Evolutionary conservation across 2,113 vertebrate genomes (phyloP).

Genomic region (Falcunculus frontatus): DNA sequence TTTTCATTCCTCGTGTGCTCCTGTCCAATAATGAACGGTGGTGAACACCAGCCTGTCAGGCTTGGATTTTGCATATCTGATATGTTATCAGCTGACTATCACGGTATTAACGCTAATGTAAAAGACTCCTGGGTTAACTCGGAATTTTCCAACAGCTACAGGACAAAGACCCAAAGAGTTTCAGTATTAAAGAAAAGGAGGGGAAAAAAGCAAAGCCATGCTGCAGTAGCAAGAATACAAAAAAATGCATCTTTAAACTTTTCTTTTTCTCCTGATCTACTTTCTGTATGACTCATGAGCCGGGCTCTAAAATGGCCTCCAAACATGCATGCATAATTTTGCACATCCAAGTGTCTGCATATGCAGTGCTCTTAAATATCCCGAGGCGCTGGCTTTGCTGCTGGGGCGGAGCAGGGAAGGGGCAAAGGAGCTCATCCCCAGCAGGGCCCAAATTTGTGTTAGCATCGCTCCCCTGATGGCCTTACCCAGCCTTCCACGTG

Average conservation of each 20-base stretch:
- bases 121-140: background rate
- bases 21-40: background rate
- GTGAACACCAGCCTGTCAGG: background rate
- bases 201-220: background rate
- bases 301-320: slow-evolving; percentile 51
- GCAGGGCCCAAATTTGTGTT: background rate
- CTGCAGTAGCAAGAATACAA: background rate
- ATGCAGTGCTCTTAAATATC: slow-evolving; percentile 23
- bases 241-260: slow-evolving; percentile 13
- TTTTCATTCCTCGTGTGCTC: background rate
- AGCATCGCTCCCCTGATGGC: background rate
- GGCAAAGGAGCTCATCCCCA: background rate
- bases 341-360: slow-evolving; percentile 28
- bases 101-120: background rate
- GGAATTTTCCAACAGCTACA: background rate
- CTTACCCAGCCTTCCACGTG: background rate
- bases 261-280: slow-evolving; percentile 11
- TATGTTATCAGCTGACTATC: background rate
- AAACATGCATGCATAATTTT: slow-evolving; percentile 57
- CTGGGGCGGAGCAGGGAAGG: background rate
- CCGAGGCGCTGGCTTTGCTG: background rate
- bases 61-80: background rate
- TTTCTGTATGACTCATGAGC: slow-evolving; percentile 42
- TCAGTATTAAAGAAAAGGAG: background rate
- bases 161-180: background rate